Evolutionary conservation across 2,888 invertebrate species (phyloP).

Genomic region (Epicampocera succincta): DNA sequence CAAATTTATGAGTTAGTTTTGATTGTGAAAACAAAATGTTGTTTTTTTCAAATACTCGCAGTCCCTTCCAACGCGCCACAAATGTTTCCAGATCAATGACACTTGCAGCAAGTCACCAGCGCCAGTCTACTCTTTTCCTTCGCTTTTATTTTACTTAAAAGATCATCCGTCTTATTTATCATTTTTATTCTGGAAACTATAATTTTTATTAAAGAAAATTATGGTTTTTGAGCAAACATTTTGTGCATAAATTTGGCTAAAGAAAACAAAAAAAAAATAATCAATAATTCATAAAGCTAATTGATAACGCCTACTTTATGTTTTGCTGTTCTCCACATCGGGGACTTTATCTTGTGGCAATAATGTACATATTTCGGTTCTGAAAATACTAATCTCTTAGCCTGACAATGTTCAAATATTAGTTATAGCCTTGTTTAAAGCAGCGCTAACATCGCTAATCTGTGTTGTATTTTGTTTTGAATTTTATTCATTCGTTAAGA

Average conservation of each 20-base stretch:
- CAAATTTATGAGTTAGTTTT: conserved; percentile 2
- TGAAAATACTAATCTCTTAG: conserved; percentile 32
- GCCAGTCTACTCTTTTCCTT: neutral
- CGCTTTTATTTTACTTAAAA: neutral
- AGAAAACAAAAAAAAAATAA: conserved; percentile 27
- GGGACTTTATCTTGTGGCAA: conserved; percentile 41
- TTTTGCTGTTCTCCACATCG: conserved; percentile 30
- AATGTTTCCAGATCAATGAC: conserved; percentile 62
- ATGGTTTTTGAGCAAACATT: conserved; percentile 57
- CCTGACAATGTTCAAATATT: conserved; percentile 66
- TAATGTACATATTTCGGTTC: conserved; percentile 1
- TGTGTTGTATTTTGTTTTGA: conserved; percentile 27
- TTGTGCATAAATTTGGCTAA: conserved; percentile 61
- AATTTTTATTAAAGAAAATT: conserved; percentile 67
- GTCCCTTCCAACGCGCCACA: neutral
- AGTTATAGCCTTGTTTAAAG: conserved; percentile 59
- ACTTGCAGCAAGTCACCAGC: conserved; percentile 34
- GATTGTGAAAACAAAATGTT: conserved; percentile 1
- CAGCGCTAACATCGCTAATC: conserved; percentile 49
- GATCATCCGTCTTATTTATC: conserved; percentile 56
- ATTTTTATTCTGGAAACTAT: conserved; percentile 57
- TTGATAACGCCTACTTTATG: conserved; percentile 80
- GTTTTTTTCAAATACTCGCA: neutral
- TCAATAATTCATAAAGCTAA: conserved; percentile 81
- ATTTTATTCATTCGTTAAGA: conserved; percentile 51